Evolutionary conservation across 2,888 invertebrate genomes (phyloP).

Genomic region (Psococerastis gibbosa): DNA sequence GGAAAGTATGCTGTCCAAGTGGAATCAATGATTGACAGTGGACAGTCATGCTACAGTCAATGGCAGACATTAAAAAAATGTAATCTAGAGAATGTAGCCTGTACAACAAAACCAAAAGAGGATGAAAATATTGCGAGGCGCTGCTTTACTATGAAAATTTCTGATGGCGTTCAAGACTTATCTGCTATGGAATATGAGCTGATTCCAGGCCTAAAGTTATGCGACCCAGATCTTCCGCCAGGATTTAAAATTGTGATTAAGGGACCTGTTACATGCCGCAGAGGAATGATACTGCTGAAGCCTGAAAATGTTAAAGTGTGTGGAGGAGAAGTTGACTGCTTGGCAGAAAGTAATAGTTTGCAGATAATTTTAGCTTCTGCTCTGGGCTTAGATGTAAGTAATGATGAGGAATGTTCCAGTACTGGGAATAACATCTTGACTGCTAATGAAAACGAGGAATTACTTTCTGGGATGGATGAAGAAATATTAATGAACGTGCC

Average conservation of each 20-base stretch:
- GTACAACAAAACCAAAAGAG: not conserved
- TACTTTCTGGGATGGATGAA: not conserved
- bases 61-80: not conserved
- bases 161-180: conserved; percentile 5
- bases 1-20: conserved; percentile 8
- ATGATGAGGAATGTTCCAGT: not conserved
- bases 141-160: not conserved
- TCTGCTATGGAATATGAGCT: conserved; percentile 1
- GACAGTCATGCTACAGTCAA: conserved; percentile 2
- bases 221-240: conserved; percentile 3
- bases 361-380: not conserved
- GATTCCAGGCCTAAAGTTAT: not conserved
- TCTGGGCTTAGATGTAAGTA: not conserved
- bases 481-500: not conserved
- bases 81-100: not conserved
- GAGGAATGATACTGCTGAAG: conserved; percentile 3
- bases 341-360: not conserved
- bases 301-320: not conserved
- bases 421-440: not conserved
- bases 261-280: conserved; percentile 3
- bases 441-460: not conserved
- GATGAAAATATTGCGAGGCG: not conserved
- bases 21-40: not conserved
- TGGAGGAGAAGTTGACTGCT: conserved; percentile 2
- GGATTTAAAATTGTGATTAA: conserved; percentile 6